These are phyloP conservation scores for Chinchilla lanigera DNA, from an alignment of 2,113 vertebrate genomes.

Conservation along the genomic window DNA sequence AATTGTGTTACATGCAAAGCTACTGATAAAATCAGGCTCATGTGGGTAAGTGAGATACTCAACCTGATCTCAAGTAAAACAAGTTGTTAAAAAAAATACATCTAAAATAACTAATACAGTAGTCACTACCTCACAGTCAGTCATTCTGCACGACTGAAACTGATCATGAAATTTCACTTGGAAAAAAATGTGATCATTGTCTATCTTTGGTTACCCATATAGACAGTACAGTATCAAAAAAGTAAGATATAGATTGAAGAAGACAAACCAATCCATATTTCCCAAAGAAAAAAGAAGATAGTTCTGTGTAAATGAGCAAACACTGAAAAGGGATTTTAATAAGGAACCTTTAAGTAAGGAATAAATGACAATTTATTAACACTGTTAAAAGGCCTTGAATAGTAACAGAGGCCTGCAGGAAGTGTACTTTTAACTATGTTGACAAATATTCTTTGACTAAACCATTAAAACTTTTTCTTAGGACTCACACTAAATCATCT, in stretches of 20 bases:
- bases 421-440: background rate
- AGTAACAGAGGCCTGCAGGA: background rate
- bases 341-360: background rate
- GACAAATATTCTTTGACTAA: background rate
- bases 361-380: background rate
- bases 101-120: background rate
- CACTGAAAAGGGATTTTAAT: background rate
- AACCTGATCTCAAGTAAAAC: conserved; percentile 52
- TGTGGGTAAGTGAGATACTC: conserved; percentile 16
- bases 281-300: background rate
- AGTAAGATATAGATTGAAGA: background rate
- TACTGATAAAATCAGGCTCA: conserved; percentile 34
- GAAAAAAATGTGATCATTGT: background rate
- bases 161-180: background rate
- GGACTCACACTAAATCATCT: background rate
- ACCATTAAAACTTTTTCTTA: background rate
- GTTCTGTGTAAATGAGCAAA: background rate
- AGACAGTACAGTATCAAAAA: background rate
- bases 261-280: background rate
- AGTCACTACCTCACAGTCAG: background rate
- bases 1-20: background rate
- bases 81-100: conserved; percentile 39
- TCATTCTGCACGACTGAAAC: background rate
- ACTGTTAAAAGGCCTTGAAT: background rate
- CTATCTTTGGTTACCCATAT: background rate